Conservation (phyloP, 2,888 invertebrate species). For the Drosophila helvetica region DNA sequence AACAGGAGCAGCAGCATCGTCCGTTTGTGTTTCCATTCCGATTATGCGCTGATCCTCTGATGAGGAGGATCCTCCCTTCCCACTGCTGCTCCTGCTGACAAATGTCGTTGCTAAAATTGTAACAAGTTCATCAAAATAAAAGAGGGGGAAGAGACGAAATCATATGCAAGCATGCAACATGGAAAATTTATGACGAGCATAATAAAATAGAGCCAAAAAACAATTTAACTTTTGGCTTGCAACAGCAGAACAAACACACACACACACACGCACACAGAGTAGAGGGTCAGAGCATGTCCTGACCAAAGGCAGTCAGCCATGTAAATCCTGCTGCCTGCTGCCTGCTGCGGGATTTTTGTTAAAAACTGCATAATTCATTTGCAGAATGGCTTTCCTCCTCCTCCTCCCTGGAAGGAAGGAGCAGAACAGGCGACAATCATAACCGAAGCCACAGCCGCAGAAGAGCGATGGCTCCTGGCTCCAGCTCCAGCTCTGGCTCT, state of each 20-base stretch:
- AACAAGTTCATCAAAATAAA: conserved; percentile 20
- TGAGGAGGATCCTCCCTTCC: conserved; percentile 3
- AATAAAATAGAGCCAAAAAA: conserved; percentile 68
- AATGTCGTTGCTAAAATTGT: conserved; percentile 45
- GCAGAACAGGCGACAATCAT: conserved; percentile 44
- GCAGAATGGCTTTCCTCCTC: conserved; percentile 10
- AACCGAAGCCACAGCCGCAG: conserved; percentile 16
- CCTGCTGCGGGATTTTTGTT: conserved; percentile 66
- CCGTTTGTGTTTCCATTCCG: conserved; percentile 10
- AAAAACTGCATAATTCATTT: conserved; percentile 80
- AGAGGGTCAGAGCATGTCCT: conserved; percentile 26
- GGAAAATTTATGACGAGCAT: conserved; percentile 55
- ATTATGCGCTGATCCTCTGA: conserved; percentile 26
- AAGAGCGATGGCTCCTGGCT: conserved; percentile 20
- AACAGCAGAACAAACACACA: conserved; percentile 32
- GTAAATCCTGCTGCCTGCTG: conserved; percentile 43
- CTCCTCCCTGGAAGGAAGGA: neutral
- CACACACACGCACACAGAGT: neutral
- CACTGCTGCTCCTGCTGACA: conserved; percentile 22
- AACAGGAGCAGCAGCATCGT: neutral
- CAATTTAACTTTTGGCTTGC: conserved; percentile 78
- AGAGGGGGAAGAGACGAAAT: conserved; percentile 8
- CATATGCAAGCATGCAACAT: conserved; percentile 40
- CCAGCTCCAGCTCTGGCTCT: conserved; percentile 22
- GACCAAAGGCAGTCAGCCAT: conserved; percentile 55